Conservation (phyloP, 2,888 invertebrate genomes). For the Smittia sp. region DNA sequence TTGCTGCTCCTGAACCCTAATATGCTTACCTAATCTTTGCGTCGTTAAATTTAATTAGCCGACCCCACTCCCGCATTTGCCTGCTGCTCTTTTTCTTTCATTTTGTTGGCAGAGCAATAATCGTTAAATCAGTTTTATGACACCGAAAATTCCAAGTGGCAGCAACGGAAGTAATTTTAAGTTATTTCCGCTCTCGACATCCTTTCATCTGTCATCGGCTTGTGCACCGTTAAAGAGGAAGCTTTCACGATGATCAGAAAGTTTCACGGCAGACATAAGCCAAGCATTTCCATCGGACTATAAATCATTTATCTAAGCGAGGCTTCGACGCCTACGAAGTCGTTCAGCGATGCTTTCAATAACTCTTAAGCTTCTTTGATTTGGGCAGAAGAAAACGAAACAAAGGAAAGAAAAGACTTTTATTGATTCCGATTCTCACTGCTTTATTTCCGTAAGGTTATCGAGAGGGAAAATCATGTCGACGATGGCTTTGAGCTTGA, state of each 20-base stretch:
- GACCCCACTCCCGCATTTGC: too few relatives aligned
- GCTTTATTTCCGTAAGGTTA: too few relatives aligned
- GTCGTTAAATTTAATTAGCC: constrained; percentile 21
- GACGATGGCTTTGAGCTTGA: too few relatives aligned
- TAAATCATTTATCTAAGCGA: background rate
- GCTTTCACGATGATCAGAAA: too few relatives aligned
- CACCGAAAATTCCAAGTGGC: background rate
- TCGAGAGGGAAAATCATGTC: too few relatives aligned
- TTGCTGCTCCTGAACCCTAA: background rate
- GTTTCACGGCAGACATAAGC: background rate
- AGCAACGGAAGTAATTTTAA: constrained; percentile 9
- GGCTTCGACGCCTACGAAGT: too few relatives aligned
- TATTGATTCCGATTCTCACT: too few relatives aligned
- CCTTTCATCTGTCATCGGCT: background rate
- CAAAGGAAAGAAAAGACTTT: too few relatives aligned
- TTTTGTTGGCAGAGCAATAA: constrained; percentile 12
- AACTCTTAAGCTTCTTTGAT: too few relatives aligned
- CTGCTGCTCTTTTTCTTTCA: background rate
- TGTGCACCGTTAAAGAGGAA: too few relatives aligned
- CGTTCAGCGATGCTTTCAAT: too few relatives aligned
- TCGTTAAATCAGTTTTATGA: constrained; percentile 40
- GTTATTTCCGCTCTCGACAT: background rate
- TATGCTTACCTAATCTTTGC: constrained; percentile 16
- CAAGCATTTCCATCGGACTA: background rate
- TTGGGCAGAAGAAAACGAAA: too few relatives aligned